Conservation (phyloP, 2,888 invertebrate species). For the Amphipyra tragopoginis region DNA sequence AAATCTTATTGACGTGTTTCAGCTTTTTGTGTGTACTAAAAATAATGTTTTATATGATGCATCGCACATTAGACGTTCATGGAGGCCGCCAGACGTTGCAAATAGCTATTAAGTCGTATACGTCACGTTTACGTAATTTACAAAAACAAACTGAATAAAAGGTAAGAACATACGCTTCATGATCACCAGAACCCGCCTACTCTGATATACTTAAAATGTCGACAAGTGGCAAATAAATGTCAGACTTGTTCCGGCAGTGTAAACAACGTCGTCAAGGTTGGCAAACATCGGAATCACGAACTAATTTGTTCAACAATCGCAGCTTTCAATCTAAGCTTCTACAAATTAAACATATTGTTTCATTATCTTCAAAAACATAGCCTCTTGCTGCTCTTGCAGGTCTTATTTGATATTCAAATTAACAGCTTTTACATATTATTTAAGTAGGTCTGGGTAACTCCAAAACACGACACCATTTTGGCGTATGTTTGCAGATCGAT, state of each 20-base stretch:
- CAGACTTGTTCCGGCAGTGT: constrained; percentile 21
- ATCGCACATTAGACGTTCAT: constrained; percentile 42
- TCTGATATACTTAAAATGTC: constrained; percentile 43
- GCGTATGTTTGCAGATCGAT: constrained; percentile 30
- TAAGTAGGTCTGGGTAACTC: constrained; percentile 16
- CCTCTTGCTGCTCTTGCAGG: constrained; percentile 6
- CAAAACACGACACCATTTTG: constrained; percentile 19
- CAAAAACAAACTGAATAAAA: constrained; percentile 34
- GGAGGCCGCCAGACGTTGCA: constrained; percentile 55
- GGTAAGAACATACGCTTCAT: constrained; percentile 16
- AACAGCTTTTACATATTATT: constrained; percentile 26
- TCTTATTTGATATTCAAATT: constrained; percentile 38
- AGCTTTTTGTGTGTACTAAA: too few relatives aligned
- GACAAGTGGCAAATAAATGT: constrained; percentile 50
- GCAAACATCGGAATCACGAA: constrained; percentile 46
- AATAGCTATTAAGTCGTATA: constrained; percentile 35
- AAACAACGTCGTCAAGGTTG: constrained; percentile 50
- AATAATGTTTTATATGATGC: constrained; percentile 18
- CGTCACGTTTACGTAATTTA: constrained; percentile 42
- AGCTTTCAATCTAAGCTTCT: constrained; percentile 20
- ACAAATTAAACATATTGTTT: constrained; percentile 13
- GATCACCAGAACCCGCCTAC: constrained; percentile 19
- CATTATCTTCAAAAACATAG: constrained; percentile 19
- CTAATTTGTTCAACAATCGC: constrained; percentile 44
- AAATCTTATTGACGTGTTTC: too few relatives aligned